Evolutionary conservation across 2,797 vertebrate species (phyloP), one percentile per base, ranked within the genome.

Genomic region (Phalloptychus januarius): DNA sequence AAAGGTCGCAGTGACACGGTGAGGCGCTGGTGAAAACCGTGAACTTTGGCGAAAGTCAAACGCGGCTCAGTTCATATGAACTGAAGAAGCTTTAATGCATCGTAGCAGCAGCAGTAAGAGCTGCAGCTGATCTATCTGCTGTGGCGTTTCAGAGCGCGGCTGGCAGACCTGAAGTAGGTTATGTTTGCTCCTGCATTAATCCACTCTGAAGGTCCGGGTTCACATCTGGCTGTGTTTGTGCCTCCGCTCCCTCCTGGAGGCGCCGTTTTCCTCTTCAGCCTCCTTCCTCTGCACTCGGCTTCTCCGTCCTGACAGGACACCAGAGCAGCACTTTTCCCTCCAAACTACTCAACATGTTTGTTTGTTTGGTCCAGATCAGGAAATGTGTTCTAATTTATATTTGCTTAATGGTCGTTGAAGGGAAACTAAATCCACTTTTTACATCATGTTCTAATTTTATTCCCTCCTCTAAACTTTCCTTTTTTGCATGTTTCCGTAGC

Each of bases 81-180:
- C 5, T 2, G 8, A 71, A 77, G 44, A 83, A 77, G 2, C 61
- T 65, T 44, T 71, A 20, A 54, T 78, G 72, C 56, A 77, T 85
- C 80, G 5, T 18, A 28, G 40, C 72, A 65, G 20, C 36, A 63
- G n/a, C 23, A 12, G 33, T 5, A 36, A 10, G 63, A 38, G 8
- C 58, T 71, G 31, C 56, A 18, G 85, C 79, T 84, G 88, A 91
- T 91, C 90, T 91, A 92, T 91, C 88, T 50, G 86, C 86, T 33
- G 79, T 79, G 88, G 78, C 84, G 63, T 90, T 88, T 85, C 80
- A 76, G 71, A 85, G 76, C 83, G 83, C 84, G 85, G 86, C 86
- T 92, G 92, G 90, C 90, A 90, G 82, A 89, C 86, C 86, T 92
- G 85, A 92, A 92, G 87, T 92, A 90, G 88, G 90, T 92, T 92